Conservation (phyloP, 1,140 invertebrate genomes). For the Drosophila kanapiae region DNA sequence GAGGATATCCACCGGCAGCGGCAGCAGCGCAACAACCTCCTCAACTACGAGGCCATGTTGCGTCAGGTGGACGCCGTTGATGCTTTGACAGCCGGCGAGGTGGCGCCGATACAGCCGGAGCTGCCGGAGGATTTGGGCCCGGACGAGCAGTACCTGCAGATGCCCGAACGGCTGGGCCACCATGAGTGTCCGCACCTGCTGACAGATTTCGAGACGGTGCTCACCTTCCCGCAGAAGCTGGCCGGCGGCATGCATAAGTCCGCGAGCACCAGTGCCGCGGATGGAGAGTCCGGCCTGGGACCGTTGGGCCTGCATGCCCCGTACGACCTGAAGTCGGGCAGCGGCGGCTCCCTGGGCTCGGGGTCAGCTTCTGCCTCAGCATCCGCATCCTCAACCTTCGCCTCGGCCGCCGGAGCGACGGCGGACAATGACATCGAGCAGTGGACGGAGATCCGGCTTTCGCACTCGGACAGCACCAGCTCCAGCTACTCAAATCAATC, state of each 20-base stretch:
- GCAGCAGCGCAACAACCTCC: slow-evolving; percentile 77
- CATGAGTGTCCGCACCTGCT: slow-evolving; percentile 84
- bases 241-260: slow-evolving; percentile 78
- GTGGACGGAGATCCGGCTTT: slow-evolving; percentile 84
- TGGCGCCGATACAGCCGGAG: background rate
- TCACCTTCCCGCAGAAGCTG: slow-evolving; percentile 75
- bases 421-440: slow-evolving; percentile 84
- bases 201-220: slow-evolving; percentile 76
- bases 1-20: slow-evolving; percentile 94
- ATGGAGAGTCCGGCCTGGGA: slow-evolving; percentile 62
- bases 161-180: slow-evolving; percentile 84
- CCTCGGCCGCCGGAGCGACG: slow-evolving; percentile 33
- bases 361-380: slow-evolving; percentile 45
- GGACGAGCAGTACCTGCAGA: slow-evolving; percentile 84
- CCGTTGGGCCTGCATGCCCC: slow-evolving; percentile 69
- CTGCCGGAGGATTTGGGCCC: slow-evolving; percentile 40
- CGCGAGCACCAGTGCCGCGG: slow-evolving; percentile 75
- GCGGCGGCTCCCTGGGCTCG: slow-evolving; percentile 48
- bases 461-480: slow-evolving; percentile 84
- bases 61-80: slow-evolving; percentile 63
- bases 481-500: slow-evolving; percentile 84
- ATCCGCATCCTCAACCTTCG: slow-evolving; percentile 36
- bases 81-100: slow-evolving; percentile 34
- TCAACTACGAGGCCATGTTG: slow-evolving; percentile 75
- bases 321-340: slow-evolving; percentile 77